A percentile compares a stretch with the other conserved stretches of the same genome.
Conservation (phyloP, 2,888 invertebrate species). For the Diadegma fenestrale region DNA sequence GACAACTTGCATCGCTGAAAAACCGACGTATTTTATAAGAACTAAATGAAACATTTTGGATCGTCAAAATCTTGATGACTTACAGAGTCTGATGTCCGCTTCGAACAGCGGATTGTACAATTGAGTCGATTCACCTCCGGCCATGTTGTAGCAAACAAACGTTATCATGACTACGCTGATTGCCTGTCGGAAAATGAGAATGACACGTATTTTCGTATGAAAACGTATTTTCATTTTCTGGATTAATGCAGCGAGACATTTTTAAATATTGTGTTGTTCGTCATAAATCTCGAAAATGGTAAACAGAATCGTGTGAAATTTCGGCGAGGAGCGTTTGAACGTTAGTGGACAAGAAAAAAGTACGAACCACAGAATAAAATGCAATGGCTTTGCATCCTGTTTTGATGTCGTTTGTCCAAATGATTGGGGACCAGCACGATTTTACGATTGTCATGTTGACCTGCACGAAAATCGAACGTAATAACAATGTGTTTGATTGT, state of each 20-base stretch:
- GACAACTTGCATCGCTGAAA: conserved; percentile 90
- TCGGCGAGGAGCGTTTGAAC: not conserved
- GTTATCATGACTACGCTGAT: conserved; percentile 91
- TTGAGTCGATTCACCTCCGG: conserved; percentile 95
- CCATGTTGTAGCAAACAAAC: conserved; percentile 90
- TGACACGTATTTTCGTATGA: no score
- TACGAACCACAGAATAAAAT: conserved; percentile 89
- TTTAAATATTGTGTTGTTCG: not conserved
- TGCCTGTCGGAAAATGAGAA: conserved; percentile 84
- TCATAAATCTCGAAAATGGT: conserved; percentile 3
- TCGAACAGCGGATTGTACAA: conserved; percentile 96
- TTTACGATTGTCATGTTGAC: conserved; percentile 90
- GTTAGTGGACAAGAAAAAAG: not conserved
- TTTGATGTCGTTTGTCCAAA: conserved; percentile 93
- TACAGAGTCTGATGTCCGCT: conserved; percentile 91
- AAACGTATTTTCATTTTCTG: no score
- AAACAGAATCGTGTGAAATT: not conserved
- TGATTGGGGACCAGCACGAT: conserved; percentile 95
- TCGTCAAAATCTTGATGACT: conserved; percentile 81
- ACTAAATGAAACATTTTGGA: conserved; percentile 18
- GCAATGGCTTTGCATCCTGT: conserved; percentile 92
- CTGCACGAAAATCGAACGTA: not conserved
- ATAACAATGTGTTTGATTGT: not conserved
- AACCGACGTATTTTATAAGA: conserved; percentile 25
- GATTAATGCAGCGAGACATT: not conserved